These are phyloP conservation scores for Cydia amplana DNA, from an alignment of 1,140 invertebrate genomes.

Conservation along the genomic window DNA sequence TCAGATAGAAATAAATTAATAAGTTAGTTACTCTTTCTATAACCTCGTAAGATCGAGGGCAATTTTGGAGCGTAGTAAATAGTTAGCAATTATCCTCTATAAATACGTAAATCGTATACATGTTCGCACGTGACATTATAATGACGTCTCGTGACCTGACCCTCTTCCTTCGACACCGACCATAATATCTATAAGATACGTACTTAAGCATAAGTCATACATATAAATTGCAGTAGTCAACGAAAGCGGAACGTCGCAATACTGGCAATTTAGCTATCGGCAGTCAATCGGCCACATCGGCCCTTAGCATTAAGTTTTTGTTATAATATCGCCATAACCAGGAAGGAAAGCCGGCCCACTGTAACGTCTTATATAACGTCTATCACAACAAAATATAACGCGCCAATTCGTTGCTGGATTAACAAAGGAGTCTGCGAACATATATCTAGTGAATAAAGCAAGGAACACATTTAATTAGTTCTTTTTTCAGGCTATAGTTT, in stretches of 20 bases:
- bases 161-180: no score
- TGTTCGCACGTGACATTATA: no score
- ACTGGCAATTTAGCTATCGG: neutral
- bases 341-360: conserved; percentile 37
- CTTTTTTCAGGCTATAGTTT: neutral
- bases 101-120: no score
- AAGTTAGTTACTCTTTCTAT: no score
- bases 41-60: no score
- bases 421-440: neutral
- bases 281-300: conserved; percentile 33
- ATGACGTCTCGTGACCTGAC: no score
- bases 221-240: neutral
- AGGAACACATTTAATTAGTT: neutral
- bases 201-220: no score
- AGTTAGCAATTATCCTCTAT: no score
- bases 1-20: no score
- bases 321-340: conserved; percentile 34
- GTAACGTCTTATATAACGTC: conserved; percentile 37
- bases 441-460: neutral
- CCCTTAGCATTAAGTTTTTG: conserved; percentile 36
- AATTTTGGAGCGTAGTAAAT: no score
- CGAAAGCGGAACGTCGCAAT: conserved; percentile 1
- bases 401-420: conserved; percentile 32
- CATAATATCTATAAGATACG: no score
- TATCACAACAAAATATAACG: conserved; percentile 33